Evolutionary conservation across 2,888 invertebrate genomes (phyloP), one percentile per base, ranked within the genome.

Genomic region (Drosophila aldrichi): DNA sequence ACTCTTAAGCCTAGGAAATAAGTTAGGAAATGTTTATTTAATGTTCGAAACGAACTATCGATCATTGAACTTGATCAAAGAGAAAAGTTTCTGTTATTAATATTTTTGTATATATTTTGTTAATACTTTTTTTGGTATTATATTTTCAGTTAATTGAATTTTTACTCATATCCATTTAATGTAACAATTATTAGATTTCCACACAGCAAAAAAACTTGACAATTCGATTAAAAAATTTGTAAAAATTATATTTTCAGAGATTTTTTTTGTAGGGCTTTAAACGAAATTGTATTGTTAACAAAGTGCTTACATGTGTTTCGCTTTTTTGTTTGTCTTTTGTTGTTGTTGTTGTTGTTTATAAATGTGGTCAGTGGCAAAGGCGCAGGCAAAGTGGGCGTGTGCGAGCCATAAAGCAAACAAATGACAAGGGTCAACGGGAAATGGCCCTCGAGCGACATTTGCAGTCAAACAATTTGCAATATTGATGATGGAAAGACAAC

Each of bases 401-500:
- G 43, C 59, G 46, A 40, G 57, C n/a, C 46, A 58, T 36, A 40
- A 46, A 56, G 44, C 69, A 69, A 79, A 58, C 75, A 57, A 63
- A 70, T 77, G 77, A 77, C 76, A 77, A 66, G 80, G 80, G 77
- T 77, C 77, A 64, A 61, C 66, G 51, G 60, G 51, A 86, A 83
- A 86, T 74, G 81, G 65, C 60, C 60, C 83, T 77, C 72, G 36
- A 77, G 77, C 64, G 87, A 72, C 48, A 49, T 59, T 72, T 58
- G 70, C 65, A 68, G 52, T 56, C 65, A 60, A 79, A 74, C 70
- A 70, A 74, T 87, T 83, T 89, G 83, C 81, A 86, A 88, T 83
- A 89, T 86, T 88, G 87, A 88, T 80, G 77, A 81, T 38, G 40
- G 25, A 25, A n/a, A n/a, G 20, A 32, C 38, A 25, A n/a, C 51